phyloP scores from a whole-genome alignment of 2,888 invertebrate species.

The Cheilosia scutellata region DNA sequence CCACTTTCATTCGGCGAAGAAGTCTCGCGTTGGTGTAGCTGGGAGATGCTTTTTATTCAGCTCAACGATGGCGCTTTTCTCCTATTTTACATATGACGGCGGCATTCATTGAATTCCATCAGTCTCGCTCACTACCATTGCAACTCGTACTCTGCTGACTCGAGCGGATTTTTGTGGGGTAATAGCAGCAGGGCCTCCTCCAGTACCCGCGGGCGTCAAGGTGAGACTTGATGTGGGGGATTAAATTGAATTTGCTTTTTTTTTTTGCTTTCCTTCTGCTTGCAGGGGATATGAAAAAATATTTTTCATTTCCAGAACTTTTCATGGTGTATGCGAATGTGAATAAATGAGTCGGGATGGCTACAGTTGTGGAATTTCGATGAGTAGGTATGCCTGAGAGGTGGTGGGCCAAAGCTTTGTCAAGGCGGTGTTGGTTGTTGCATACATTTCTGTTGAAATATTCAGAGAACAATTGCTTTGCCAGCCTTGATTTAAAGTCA shows the following conservation, averaged over 20 bases:
- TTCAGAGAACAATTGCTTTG: constrained; percentile 36
- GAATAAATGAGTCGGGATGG: constrained; percentile 40
- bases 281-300: constrained; percentile 14
- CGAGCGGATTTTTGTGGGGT: neutral
- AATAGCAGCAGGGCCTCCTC: neutral
- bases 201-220: constrained; percentile 17
- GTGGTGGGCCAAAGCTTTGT: constrained; percentile 11
- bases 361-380: constrained; percentile 59
- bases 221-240: constrained; percentile 51
- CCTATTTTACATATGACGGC: constrained; percentile 51
- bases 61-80: constrained; percentile 3
- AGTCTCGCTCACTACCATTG: constrained; percentile 25
- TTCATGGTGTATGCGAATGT: constrained; percentile 15
- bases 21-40: neutral
- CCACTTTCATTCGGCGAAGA: constrained; percentile 11
- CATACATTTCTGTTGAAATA: constrained; percentile 40
- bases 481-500: constrained; percentile 41
- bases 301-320: constrained; percentile 41
- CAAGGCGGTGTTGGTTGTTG: constrained; percentile 32
- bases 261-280: neutral
- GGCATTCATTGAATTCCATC: constrained; percentile 58
- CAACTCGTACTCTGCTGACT: neutral
- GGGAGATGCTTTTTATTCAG: neutral
- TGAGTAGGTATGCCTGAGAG: constrained; percentile 32
- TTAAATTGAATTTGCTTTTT: constrained; percentile 49